phyloP scores from a whole-genome alignment of 1,140 invertebrate species.

The Bursaphelenchus mucronatus region DNA sequence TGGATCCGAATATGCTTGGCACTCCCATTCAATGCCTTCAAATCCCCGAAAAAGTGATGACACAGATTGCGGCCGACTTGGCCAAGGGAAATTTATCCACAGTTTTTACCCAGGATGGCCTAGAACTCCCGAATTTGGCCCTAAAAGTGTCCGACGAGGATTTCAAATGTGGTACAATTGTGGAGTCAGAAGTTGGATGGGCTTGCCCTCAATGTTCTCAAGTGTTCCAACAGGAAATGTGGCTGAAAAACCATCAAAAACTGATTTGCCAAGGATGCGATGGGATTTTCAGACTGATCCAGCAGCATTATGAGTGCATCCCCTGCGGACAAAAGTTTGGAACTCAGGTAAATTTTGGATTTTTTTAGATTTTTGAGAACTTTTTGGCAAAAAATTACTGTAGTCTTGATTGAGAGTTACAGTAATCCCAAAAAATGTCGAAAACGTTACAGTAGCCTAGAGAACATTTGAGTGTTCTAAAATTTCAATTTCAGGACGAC shows the following conservation, averaged over 20 bases:
- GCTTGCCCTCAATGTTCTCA: slow-evolving; percentile 52
- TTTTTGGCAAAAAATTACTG: not conserved
- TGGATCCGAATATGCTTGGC: slow-evolving; percentile 48
- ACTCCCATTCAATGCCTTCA: slow-evolving; percentile 54
- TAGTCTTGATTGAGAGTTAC: too few relatives aligned
- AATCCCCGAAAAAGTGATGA: slow-evolving; percentile 54
- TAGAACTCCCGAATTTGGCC: slow-evolving; percentile 27
- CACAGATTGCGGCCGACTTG: slow-evolving; percentile 47
- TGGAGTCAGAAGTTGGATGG: slow-evolving; percentile 50
- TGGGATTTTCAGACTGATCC: slow-evolving; percentile 49
- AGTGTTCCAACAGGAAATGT: slow-evolving; percentile 55
- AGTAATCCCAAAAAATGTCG: too few relatives aligned
- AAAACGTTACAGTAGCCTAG: too few relatives aligned
- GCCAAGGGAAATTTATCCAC: slow-evolving; percentile 33
- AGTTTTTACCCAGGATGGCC: slow-evolving; percentile 52
- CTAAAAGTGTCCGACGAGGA: slow-evolving; percentile 33
- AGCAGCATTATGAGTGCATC: slow-evolving; percentile 56
- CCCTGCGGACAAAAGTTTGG: slow-evolving; percentile 46
- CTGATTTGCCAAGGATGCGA: slow-evolving; percentile 46
- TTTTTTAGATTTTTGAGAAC: not conserved
- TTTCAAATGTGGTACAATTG: slow-evolving; percentile 26
- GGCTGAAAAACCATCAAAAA: slow-evolving; percentile 57
- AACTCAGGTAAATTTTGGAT: slow-evolving; percentile 45
- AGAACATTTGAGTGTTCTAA: too few relatives aligned
- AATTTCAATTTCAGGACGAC: slow-evolving; percentile 25